These are phyloP conservation scores for Papilio xuthus DNA, from an alignment of 1,140 invertebrate genomes.

Conservation along the genomic window DNA sequence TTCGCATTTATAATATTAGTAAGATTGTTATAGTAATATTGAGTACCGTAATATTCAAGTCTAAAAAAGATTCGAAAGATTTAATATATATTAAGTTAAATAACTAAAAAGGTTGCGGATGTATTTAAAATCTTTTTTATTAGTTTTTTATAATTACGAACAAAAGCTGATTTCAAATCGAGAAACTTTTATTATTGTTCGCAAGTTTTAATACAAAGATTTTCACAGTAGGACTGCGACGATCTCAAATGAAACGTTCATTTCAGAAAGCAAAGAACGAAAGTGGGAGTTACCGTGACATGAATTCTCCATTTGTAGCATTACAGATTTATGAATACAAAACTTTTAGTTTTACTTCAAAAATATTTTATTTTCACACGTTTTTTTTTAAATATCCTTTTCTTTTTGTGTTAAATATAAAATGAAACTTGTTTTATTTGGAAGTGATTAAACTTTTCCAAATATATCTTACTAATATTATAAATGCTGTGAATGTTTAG, in stretches of 20 bases:
- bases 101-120: not conserved
- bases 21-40: no score
- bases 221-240: constrained; percentile 9
- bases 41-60: no score
- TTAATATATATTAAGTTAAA: not conserved
- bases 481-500: no score
- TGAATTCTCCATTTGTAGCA: constrained; percentile 18
- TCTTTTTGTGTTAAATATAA: not conserved
- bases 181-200: constrained; percentile 10
- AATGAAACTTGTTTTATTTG: no score
- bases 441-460: no score
- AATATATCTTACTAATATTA: no score
- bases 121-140: not conserved
- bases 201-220: constrained; percentile 9
- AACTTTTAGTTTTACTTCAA: not conserved
- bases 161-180: not conserved
- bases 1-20: no score
- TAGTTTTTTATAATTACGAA: not conserved
- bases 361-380: constrained; percentile 1
- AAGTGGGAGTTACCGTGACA: constrained; percentile 20
- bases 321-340: constrained; percentile 21
- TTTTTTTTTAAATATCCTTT: not conserved
- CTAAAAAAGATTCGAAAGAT: not conserved
- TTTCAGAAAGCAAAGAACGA: constrained; percentile 20
- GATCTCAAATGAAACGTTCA: constrained; percentile 25